Evolutionary conservation across 2,888 invertebrate genomes (phyloP), one percentile per base, ranked within the genome.

Genomic region (Osmoderma eremita): DNA sequence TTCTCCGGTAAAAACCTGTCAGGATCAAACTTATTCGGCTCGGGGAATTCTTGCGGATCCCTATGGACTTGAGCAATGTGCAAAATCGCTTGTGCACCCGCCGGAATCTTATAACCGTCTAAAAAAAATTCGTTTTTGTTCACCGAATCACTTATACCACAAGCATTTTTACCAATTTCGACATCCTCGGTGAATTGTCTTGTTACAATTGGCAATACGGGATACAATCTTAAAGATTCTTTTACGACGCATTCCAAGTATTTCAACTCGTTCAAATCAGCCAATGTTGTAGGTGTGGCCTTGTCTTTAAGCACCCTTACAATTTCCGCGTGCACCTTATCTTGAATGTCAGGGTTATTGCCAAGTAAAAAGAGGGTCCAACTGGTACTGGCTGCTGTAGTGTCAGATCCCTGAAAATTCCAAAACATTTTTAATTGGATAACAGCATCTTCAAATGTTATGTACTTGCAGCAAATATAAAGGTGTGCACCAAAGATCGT

Each of bases 181-280:
- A 88, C 81, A 71, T 87, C 85, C 76, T 88, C 86, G 0, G 82
- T 82, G 41, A 90, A 75, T 50, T 80, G 81, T 65, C 91, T 85
- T 1, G 87, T 86, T 73, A 91, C 86, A 73, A 89, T 85, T 24
- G 88, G 88, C 2, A 91, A 89, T 71, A 89, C 89, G 0, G 91
- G 91, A 70, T 87, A 89, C 6, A 91, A 77, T 51, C 90, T 80
- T 56, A 91, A 75, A 0, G 89, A 84, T 76, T 91, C 90, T 76
- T 91, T 91, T 49, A 91, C 88, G 71, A 89, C 89, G 71, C 86
- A 86, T 71, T 91, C 91, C 69, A 91, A 82, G 74, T 90, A 91
- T 66, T 85, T 84, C 87, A 91, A 87, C 64, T 86, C 84, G 67
- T 86, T 79, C 12, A 91, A 78, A 69, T 88, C 87, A 45, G 85